Evolutionary conservation across 1,140 invertebrate genomes (phyloP), one percentile per base, ranked within the genome.

Genomic region (Solenopsis invicta): DNA sequence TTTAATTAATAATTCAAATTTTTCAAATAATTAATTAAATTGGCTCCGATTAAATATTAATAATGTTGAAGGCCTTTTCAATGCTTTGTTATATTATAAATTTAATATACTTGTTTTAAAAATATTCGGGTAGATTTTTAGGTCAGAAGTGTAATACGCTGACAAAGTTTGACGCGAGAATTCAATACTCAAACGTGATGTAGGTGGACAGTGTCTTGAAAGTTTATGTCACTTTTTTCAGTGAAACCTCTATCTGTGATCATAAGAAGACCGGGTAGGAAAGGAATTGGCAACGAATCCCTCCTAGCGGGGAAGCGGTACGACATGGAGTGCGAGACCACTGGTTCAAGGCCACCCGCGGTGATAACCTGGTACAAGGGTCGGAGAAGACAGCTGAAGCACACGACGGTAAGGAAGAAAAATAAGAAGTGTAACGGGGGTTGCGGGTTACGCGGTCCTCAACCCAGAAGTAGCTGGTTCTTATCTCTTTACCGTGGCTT

Each of bases 301-400:
- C 96, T 98, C 85, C 96, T 97, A 48, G 97, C 98, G 2, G 98
- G 98, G 86, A 96, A 97, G 72, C 96, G 97, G 29, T 98, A 98
- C 93, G 97, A 98, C 93, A 96, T 98, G 24, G 96, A 96, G 74
- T 99, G 98, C 93, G 97, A 98, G 93, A 98, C 98, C 4, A 96
- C 97, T 12, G 98, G 98, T 66, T 98, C 98, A 10, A 96, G 98
- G 81, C 98, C 98, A 62, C 97, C 98, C 2, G 98, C 98, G 34
- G 96, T 97, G 91, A 97, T 99, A 91, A 97, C 98, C 0, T 99
- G 98, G 98, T 98, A 98, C 95, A 98, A 98, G 93, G 97, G 97
- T 66, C 91, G 92, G 4, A 93, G 91, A 93, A 96, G 97, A 89
- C 97, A 97, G 92, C 96, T 97, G 80, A 97, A 97, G 94, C 96